Evolutionary conservation across 2,113 vertebrate species (phyloP), one percentile per base, ranked within the genome.

Genomic region (Tyrannus savana): DNA sequence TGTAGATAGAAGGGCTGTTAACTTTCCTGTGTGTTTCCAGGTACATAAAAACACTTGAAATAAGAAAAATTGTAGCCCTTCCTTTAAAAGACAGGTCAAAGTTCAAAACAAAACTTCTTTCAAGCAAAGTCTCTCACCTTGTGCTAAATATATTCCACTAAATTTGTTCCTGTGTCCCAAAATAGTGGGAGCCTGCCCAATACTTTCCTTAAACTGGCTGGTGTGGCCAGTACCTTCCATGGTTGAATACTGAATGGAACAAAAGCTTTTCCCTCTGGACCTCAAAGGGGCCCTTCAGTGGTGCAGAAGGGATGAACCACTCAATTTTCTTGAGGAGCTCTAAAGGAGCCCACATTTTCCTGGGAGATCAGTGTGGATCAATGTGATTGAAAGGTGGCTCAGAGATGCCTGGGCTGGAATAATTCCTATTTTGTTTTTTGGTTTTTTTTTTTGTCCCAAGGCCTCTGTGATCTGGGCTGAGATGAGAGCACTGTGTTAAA

Each of bases 221-320:
- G 81, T 28, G 2, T 93, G 91, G 49, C 93, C 87, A 1, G 50
- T 71, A 31, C 79, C 83, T 22, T 68, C 78, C 7, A 22, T 7
- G 30, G 72, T 78, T 84, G 78, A 49, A 37, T 73, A 66, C 37
- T 89, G 46, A 18, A 71, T 7, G 24, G 87, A 90, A 91, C 68
- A 95, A 60, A 92, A 97, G n/a, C 84, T 96, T 82, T 97, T 68
- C 5, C 93, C 87, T 73, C 60, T 84, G 82, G 86, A 84, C 31
- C 35, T 79, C 31, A 93, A 74, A 19, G 69, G 55, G 3, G 53
- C 42, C 9, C 27, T 89, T 84, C 87, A 49, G 14, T 27, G 30
- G 41, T 84, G 25, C 31, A 62, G 37, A 39, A 87, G 62, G 17
- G 87, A 53, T 39, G 90, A 66, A 28, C 68, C 67, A 37, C 31